Conservation (phyloP, 2,797 vertebrate genomes). For the Carapus acus region DNA sequence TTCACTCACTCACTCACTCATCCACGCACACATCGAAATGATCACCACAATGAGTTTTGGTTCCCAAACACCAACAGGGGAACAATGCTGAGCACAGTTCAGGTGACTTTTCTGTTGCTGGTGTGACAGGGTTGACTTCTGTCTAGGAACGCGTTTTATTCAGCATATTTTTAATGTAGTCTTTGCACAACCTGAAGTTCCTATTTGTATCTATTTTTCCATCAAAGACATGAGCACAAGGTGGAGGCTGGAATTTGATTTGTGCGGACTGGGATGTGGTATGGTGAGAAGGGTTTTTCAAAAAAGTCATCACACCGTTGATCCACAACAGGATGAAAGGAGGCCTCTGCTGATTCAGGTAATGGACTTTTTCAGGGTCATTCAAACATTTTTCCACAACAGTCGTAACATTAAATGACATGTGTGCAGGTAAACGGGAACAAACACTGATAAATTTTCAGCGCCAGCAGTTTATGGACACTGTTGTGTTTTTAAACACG, state of each 20-base stretch:
- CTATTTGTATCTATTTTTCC: background rate
- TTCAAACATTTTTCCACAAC: too few relatives aligned
- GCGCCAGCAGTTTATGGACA: too few relatives aligned
- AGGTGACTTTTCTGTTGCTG: background rate
- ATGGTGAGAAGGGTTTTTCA: conserved; percentile 14
- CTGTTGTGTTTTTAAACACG: too few relatives aligned
- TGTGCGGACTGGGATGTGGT: conserved; percentile 1
- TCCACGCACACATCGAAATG: conserved; percentile 27
- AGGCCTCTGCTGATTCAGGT: conserved; percentile 37
- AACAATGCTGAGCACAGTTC: background rate
- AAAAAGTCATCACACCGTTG: conserved; percentile 15
- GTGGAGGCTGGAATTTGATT: conserved; percentile 8
- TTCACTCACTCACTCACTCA: conserved; percentile 45
- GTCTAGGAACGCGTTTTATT: too few relatives aligned
- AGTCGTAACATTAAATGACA: too few relatives aligned
- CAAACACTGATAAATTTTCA: too few relatives aligned
- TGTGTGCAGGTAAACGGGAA: too few relatives aligned
- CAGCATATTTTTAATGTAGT: background rate
- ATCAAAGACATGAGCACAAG: conserved; percentile 16
- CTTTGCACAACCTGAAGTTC: background rate
- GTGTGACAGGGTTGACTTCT: background rate
- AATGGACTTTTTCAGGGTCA: conserved; percentile 19
- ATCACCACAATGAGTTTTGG: conserved; percentile 16
- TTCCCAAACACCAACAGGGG: conserved; percentile 9
- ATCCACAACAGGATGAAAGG: conserved; percentile 18